These are phyloP conservation scores for Heterodera filipjevi DNA, from an alignment of 2,888 invertebrate genomes.

Conservation along the genomic window DNA sequence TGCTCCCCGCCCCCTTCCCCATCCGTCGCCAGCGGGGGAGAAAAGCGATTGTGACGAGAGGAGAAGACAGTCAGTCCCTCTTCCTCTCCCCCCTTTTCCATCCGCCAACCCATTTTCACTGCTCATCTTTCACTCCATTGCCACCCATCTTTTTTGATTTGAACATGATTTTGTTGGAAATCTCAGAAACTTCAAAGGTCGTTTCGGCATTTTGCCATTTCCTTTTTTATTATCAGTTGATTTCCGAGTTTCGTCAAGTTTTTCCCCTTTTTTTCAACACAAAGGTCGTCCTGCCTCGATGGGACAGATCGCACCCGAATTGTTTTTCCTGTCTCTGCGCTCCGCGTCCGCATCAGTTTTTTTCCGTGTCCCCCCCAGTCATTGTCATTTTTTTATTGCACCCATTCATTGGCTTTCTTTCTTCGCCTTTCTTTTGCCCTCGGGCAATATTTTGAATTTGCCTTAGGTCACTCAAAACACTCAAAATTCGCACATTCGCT, in stretches of 20 bases:
- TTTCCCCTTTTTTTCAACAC: neutral
- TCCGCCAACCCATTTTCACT: neutral
- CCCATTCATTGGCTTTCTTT: neutral
- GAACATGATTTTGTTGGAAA: neutral
- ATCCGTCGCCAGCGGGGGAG: conserved; percentile 12
- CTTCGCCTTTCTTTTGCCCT: neutral
- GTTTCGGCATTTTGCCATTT: neutral
- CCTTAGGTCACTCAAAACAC: neutral
- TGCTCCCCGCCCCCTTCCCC: conserved; percentile 3
- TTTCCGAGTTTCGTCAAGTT: too few relatives aligned
- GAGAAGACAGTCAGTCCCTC: conserved; percentile 1
- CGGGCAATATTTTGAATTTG: conserved; percentile 3
- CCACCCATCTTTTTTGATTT: neutral
- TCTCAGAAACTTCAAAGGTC: neutral
- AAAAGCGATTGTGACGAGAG: conserved; percentile 9
- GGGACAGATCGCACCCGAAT: too few relatives aligned
- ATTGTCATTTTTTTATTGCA: neutral
- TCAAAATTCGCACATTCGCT: too few relatives aligned
- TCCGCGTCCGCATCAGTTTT: too few relatives aligned
- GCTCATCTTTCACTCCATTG: conserved; percentile 3
- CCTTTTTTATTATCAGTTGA: neutral
- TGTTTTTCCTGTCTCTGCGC: neutral
- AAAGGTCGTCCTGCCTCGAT: too few relatives aligned
- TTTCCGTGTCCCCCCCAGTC: rapidly evolving
- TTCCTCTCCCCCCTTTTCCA: neutral